Percentiles rank a stretch among this genome's conserved stretches.
Evolutionary conservation across 2,113 vertebrate species (phyloP).

Genomic region (Murina feae): DNA sequence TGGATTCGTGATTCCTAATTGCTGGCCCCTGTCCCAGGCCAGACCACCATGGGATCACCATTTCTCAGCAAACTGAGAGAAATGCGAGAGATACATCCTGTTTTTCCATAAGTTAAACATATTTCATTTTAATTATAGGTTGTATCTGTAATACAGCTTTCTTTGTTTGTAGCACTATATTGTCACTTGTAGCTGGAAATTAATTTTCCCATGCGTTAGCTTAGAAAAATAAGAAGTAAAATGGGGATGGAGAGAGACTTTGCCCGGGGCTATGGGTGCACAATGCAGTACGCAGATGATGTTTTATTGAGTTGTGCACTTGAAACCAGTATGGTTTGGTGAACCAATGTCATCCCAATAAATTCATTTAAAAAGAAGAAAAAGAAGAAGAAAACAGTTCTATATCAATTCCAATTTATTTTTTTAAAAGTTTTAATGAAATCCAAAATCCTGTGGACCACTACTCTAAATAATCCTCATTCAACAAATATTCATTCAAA

Average conservation of each 20-base stretch:
- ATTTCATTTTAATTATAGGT: conserved; percentile 47
- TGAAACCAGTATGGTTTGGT: not conserved
- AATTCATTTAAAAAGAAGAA: not conserved
- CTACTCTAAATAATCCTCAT: conserved; percentile 46
- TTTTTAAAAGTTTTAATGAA: conserved; percentile 55
- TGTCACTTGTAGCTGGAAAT: conserved; percentile 23
- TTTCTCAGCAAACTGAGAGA: not conserved
- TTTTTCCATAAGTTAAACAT: not conserved
- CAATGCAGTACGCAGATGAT: not conserved
- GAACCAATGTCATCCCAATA: not conserved
- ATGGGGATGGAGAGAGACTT: not conserved
- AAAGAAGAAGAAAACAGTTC: conserved; percentile 14
- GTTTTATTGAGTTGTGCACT: not conserved
- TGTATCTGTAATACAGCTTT: not conserved
- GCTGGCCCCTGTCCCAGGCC: not conserved
- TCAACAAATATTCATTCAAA: conserved; percentile 41
- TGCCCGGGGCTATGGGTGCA: not conserved
- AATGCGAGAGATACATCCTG: not conserved
- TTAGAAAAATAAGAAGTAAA: conserved; percentile 40
- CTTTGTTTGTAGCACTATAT: not conserved
- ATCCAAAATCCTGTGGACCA: conserved; percentile 50
- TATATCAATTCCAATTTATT: conserved; percentile 43
- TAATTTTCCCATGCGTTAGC: conserved; percentile 36
- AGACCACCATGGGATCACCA: not conserved
- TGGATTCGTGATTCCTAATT: conserved; percentile 35